A percentile compares a stretch with the other conserved stretches of the same genome.
These are phyloP conservation scores for Tamandua tetradactyla DNA, from an alignment of 2,797 vertebrate species.

Conservation along the genomic window DNA sequence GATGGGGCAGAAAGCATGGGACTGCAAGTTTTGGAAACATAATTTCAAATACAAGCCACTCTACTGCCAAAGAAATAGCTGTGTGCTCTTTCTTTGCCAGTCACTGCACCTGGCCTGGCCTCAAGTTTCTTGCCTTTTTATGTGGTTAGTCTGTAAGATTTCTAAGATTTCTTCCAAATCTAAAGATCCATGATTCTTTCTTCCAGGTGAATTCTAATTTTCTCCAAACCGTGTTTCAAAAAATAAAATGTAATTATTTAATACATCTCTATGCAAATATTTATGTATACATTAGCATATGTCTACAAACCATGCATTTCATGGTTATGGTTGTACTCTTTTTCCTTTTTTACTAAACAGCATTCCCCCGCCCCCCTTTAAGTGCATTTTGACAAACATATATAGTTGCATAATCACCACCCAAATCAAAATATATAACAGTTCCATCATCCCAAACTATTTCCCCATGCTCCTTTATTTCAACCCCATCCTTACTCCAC, in stretches of 20 bases:
- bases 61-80: background rate
- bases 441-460: background rate
- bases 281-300: background rate
- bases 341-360: background rate
- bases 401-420: background rate
- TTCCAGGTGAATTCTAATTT: background rate
- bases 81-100: background rate
- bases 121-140: background rate
- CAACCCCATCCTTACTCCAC: background rate
- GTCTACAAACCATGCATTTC: background rate
- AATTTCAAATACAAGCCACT: background rate
- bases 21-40: background rate
- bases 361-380: background rate
- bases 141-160: background rate
- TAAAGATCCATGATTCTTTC: background rate
- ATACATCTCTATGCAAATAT: background rate
- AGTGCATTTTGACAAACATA: background rate
- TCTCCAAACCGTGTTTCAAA: background rate
- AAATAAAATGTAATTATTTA: background rate
- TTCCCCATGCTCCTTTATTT: background rate
- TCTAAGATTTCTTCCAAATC: background rate
- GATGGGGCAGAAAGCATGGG: background rate
- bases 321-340: background rate
- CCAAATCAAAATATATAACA: background rate
- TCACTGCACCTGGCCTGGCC: background rate